phyloP scores from a whole-genome alignment of 2,113 vertebrate genomes.

The Australoheros scitulus region DNA sequence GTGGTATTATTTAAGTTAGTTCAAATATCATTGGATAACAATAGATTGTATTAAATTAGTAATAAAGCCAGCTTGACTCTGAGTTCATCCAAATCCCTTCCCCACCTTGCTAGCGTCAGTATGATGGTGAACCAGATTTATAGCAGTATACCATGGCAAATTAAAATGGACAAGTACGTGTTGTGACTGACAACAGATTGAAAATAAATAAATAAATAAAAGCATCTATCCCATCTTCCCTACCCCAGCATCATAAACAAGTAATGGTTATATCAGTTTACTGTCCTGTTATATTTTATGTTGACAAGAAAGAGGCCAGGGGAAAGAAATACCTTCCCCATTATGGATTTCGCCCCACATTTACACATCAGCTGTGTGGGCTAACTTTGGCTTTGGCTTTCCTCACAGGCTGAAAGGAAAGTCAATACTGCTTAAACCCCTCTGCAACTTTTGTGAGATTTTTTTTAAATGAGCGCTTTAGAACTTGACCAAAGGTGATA shows the following conservation, averaged over 20 bases:
- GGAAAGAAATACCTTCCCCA: constrained; percentile 41
- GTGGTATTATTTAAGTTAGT: constrained; percentile 4
- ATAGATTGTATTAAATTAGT: constrained; percentile 25
- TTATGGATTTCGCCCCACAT: constrained; percentile 64
- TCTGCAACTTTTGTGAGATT: constrained; percentile 57
- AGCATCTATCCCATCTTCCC: constrained; percentile 17
- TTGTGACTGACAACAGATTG: constrained; percentile 54
- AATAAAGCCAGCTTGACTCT: constrained; percentile 39
- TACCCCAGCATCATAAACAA: constrained; percentile 69
- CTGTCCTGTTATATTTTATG: constrained; percentile 66
- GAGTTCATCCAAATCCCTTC: constrained; percentile 48
- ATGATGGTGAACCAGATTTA: constrained; percentile 69
- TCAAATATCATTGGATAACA: constrained; percentile 36
- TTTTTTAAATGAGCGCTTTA: constrained; percentile 66
- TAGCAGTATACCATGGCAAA: constrained; percentile 58
- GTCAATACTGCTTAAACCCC: constrained; percentile 65
- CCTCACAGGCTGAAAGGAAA: constrained; percentile 50
- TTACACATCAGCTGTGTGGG: constrained; percentile 41
- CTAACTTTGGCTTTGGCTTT: constrained; percentile 45
- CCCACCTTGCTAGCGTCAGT: constrained; percentile 51
- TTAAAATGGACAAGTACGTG: constrained; percentile 65
- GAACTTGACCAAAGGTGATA: constrained; percentile 60
- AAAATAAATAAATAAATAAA: background rate
- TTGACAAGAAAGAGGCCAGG: constrained; percentile 61
- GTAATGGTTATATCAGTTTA: constrained; percentile 71